These are phyloP conservation scores for Buteo buteo DNA, from an alignment of 2,113 vertebrate species.

Conservation along the genomic window DNA sequence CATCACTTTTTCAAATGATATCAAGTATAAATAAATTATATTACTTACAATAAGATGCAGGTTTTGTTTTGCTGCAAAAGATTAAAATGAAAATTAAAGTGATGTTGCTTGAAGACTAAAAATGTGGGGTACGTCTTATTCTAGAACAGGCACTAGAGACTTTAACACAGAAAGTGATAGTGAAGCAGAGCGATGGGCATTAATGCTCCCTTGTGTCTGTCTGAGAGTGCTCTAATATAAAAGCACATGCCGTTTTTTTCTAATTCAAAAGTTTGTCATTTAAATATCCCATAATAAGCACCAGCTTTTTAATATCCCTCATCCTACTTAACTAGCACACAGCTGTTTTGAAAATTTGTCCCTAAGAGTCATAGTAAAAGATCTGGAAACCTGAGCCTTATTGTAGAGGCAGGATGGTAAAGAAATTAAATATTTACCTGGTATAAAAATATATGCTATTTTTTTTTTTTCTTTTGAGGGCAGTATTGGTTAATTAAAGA, in stretches of 20 bases:
- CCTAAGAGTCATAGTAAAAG: not conserved
- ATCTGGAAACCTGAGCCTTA: not conserved
- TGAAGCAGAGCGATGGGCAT: not conserved
- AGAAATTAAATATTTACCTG: not conserved
- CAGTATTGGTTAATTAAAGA: not conserved
- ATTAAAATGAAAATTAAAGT: conserved; percentile 35
- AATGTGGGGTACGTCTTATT: not conserved
- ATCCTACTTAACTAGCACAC: not conserved
- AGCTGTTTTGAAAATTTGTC: not conserved
- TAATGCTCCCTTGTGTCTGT: not conserved
- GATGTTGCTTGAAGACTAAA: not conserved
- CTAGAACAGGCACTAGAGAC: not conserved
- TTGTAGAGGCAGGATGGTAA: not conserved
- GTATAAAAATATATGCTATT: not conserved
- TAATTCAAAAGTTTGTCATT: not conserved
- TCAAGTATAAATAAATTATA: conserved; percentile 71
- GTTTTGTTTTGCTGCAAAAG: conserved; percentile 68
- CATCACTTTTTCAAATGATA: conserved; percentile 65
- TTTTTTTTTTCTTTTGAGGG: not conserved
- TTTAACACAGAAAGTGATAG: not conserved
- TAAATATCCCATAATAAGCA: not conserved
- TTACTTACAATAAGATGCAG: conserved; percentile 69
- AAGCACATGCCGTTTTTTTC: not conserved
- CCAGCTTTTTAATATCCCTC: not conserved
- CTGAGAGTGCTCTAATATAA: not conserved